A percentile compares a stretch with the other conserved stretches of the same genome.
phyloP scores from a whole-genome alignment of 2,113 vertebrate genomes.

The Leptocoma aspasia region DNA sequence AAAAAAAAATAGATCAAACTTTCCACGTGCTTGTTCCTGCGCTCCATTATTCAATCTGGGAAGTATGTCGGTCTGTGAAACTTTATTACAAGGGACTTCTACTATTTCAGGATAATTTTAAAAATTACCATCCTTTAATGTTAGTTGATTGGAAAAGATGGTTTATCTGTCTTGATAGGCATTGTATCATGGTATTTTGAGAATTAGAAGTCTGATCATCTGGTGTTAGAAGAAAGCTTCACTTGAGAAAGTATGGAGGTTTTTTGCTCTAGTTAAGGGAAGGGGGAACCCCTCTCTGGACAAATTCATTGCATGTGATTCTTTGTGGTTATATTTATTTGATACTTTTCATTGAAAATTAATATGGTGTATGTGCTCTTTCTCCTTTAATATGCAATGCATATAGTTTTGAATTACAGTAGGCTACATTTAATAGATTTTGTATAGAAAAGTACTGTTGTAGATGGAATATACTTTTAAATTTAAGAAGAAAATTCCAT shows the following conservation, averaged over 20 bases:
- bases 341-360: not conserved
- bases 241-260: not conserved
- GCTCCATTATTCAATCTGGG: slow-evolving; percentile 48
- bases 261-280: not conserved
- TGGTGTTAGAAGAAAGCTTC: not conserved
- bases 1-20: slow-evolving; percentile 41
- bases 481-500: not conserved
- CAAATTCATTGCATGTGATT: not conserved
- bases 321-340: not conserved
- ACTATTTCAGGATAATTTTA: not conserved
- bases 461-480: not conserved
- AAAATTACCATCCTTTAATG: not conserved
- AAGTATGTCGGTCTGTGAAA: slow-evolving; percentile 26
- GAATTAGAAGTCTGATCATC: not conserved
- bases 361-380: not conserved
- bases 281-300: not conserved
- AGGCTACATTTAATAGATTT: not conserved
- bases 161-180: not conserved
- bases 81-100: not conserved
- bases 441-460: not conserved
- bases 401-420: not conserved
- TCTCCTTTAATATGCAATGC: not conserved
- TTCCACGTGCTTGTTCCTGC: slow-evolving; percentile 45
- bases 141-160: not conserved
- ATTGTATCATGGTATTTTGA: not conserved